Evolutionary conservation across 2,888 invertebrate species (phyloP).

Genomic region (Diaphora mendica): DNA sequence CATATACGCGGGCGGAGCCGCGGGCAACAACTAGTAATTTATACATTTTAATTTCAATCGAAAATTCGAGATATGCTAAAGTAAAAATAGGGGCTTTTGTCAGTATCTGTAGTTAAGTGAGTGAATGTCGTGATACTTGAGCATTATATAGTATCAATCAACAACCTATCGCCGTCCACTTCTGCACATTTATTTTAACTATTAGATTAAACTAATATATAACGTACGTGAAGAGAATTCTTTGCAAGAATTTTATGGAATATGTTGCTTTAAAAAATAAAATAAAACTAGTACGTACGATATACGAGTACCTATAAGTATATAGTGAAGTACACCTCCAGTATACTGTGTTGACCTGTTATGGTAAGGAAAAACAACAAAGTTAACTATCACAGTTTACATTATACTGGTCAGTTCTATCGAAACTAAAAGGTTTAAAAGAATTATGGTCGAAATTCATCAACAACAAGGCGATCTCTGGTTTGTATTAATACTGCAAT

Average conservation of each 20-base stretch:
- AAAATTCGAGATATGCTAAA: neutral
- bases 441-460: neutral
- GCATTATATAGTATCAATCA: no score
- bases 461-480: neutral
- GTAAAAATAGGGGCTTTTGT: neutral
- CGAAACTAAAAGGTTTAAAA: neutral
- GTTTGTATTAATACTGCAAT: neutral
- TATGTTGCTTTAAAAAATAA: neutral
- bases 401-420: neutral
- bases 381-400: neutral
- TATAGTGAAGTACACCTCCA: no score
- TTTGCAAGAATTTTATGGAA: neutral
- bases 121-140: neutral
- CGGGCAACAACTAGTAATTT: neutral
- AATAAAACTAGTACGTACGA: neutral
- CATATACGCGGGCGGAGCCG: no score
- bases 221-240: neutral
- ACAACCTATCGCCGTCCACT: no score
- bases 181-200: neutral
- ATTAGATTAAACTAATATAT: neutral
- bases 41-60: neutral
- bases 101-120: neutral
- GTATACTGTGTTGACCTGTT: neutral
- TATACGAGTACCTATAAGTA: neutral
- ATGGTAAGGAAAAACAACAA: neutral